phyloP scores from a whole-genome alignment of 2,797 vertebrate species.

The Petrocephalus schoutedeni region DNA sequence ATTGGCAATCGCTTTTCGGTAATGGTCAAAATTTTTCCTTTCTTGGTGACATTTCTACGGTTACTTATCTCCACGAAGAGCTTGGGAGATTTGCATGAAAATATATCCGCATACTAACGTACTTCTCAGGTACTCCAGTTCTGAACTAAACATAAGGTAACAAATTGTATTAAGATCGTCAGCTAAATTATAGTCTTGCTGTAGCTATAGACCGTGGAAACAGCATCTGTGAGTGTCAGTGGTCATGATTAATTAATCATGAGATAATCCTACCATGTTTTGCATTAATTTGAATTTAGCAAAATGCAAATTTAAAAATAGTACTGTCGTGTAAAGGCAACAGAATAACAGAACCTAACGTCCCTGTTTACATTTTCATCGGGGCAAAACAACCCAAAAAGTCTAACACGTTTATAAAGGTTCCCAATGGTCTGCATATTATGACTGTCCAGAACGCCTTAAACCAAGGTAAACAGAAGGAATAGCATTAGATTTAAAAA shows the following conservation, averaged over 20 bases:
- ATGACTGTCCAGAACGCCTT: not conserved
- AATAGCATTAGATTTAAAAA: not conserved
- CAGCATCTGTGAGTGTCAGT: not conserved
- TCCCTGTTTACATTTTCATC: not conserved
- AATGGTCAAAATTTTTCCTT: not conserved
- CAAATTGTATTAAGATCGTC: not conserved
- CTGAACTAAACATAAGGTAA: not conserved
- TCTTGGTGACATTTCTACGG: not conserved
- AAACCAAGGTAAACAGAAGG: not conserved
- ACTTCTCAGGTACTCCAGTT: not conserved
- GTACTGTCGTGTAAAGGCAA: not conserved
- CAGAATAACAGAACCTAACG: not conserved
- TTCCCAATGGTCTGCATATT: not conserved
- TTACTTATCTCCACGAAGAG: not conserved
- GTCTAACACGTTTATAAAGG: not conserved
- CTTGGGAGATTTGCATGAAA: not conserved
- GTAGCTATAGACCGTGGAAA: not conserved
- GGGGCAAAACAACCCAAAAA: not conserved
- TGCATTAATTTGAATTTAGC: not conserved
- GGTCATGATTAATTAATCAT: conserved; percentile 5
- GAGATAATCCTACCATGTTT: not conserved
- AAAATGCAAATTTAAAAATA: not conserved
- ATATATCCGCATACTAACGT: not conserved
- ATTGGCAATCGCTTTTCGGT: not conserved
- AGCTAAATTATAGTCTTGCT: too few relatives aligned